Conservation (phyloP, 2,888 invertebrate genomes). For the Cephus rjabovi region DNA sequence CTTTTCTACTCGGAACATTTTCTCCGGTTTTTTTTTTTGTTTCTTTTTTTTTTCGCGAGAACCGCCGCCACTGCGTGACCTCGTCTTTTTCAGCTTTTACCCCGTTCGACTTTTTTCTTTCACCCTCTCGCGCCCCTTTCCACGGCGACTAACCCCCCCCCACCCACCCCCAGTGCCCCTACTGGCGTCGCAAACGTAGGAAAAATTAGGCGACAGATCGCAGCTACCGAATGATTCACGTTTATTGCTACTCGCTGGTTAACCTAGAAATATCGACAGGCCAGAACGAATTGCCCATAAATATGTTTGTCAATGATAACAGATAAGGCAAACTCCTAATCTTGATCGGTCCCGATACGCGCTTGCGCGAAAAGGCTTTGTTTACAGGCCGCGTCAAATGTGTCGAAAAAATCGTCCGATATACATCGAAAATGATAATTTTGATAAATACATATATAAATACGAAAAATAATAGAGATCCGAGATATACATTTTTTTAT, state of each 20-base stretch:
- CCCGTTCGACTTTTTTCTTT: constrained; percentile 12
- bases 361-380: background rate
- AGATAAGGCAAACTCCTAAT: constrained; percentile 37
- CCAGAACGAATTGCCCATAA: constrained; percentile 32
- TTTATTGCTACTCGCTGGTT: background rate
- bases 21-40: constrained; percentile 13
- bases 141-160: too few species aligned
- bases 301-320: constrained; percentile 37
- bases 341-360: constrained; percentile 29
- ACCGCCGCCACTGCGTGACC: background rate
- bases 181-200: background rate
- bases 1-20: constrained; percentile 26
- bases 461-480: background rate
- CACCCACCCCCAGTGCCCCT: too few species aligned
- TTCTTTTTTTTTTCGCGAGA: background rate
- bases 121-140: background rate
- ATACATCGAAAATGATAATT: too few species aligned
- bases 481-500: background rate
- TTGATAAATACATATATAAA: too few species aligned
- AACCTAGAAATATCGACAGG: background rate
- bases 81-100: background rate
- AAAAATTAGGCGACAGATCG: background rate
- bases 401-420: background rate
- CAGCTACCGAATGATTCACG: background rate
- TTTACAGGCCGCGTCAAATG: background rate